phyloP scores from a whole-genome alignment of 2,888 invertebrate genomes.

The Ophraella communa region DNA sequence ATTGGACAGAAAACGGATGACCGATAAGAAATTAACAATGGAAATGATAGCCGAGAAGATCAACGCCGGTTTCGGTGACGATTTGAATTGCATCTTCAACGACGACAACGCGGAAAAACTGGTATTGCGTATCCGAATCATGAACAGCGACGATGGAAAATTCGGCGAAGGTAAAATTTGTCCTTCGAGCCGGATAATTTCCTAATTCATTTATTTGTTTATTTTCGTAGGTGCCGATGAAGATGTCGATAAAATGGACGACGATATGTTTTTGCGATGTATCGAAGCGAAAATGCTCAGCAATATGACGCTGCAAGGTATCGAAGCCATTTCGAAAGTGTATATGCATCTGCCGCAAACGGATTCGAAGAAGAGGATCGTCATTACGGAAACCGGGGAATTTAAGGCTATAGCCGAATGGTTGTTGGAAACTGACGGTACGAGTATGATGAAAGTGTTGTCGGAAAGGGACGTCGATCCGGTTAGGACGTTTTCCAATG shows the following conservation, averaged over 20 bases:
- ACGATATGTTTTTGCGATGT: conserved; percentile 97
- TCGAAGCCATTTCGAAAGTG: conserved; percentile 96
- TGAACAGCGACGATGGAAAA: conserved; percentile 96
- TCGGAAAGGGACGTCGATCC: conserved; percentile 98
- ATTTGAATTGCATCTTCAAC: conserved; percentile 98
- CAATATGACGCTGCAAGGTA: conserved; percentile 95
- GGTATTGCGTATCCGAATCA: conserved; percentile 95
- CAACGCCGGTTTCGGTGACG: conserved; percentile 98
- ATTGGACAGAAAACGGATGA: conserved; percentile 93
- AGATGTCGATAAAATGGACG: conserved; percentile 98
- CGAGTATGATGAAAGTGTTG: conserved; percentile 92
- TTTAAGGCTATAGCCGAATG: conserved; percentile 99
- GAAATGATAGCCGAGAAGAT: conserved; percentile 99
- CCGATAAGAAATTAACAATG: conserved; percentile 98
- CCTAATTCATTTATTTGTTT: conserved; percentile 78
- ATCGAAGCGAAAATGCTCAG: conserved; percentile 99
- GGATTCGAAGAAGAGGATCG: conserved; percentile 96
- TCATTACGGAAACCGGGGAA: conserved; percentile 96
- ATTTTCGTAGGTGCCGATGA: conserved; percentile 70
- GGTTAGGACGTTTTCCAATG: conserved; percentile 96
- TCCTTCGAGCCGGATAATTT: neutral
- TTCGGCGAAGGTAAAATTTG: conserved; percentile 60
- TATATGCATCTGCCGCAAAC: conserved; percentile 99
- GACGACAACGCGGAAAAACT: conserved; percentile 99
- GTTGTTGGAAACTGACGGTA: conserved; percentile 99